Conservation (phyloP, 35 echinoderm and acorn worm genomes). For the Chiridota heheva region DNA sequence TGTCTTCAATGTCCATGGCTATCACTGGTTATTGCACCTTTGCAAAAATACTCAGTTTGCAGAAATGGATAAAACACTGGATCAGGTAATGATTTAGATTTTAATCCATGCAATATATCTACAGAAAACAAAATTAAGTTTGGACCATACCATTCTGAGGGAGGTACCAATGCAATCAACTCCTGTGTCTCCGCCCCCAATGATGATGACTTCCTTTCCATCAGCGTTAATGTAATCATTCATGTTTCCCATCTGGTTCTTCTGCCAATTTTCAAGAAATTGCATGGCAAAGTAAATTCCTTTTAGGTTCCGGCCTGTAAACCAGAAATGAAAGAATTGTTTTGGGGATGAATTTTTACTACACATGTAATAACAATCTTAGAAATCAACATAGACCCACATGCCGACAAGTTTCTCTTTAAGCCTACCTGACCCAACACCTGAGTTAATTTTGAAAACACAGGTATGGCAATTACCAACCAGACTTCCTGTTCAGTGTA, state of each 20-base stretch:
- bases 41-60: too few species aligned
- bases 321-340: not conserved
- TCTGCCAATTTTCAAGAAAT: conserved; percentile 91
- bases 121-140: too few species aligned
- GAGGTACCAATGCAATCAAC: conserved; percentile 96
- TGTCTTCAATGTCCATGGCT: too few species aligned
- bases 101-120: too few species aligned
- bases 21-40: too few species aligned
- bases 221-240: conserved; percentile 82
- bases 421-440: too few species aligned
- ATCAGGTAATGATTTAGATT: too few species aligned
- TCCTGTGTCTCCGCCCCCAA: conserved; percentile 96
- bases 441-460: not conserved
- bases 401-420: too few species aligned
- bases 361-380: not conserved
- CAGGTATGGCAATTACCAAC: too few species aligned
- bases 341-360: too few species aligned
- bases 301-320: conserved; percentile 76
- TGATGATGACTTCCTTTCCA: conserved; percentile 86
- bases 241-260: conserved; percentile 89
- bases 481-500: too few species aligned
- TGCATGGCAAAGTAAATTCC: conserved; percentile 91
- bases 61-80: too few species aligned
- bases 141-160: conserved; percentile 93
- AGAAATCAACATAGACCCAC: not conserved